These are phyloP conservation scores for zebrafish (Danio rerio) DNA, from an alignment of 2,113 vertebrate genomes.

Conservation along the genomic window DNA sequence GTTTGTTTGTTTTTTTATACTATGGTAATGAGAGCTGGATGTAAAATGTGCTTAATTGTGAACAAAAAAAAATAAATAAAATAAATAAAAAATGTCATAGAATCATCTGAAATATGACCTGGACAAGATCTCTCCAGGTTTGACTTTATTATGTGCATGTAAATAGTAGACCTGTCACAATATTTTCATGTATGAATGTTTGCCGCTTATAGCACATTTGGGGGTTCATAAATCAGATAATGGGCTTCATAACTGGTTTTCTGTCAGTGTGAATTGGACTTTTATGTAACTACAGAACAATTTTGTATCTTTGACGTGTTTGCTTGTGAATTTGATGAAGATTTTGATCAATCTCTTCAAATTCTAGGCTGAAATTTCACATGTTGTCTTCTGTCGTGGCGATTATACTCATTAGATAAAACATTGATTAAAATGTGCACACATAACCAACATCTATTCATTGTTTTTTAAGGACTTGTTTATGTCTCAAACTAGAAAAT, in stretches of 20 bases:
- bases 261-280: not conserved
- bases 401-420: not conserved
- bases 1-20: not conserved
- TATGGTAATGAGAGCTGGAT: not conserved
- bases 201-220: not conserved
- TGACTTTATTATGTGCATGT: constrained; percentile 1
- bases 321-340: not conserved
- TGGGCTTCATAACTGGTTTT: not conserved
- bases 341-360: not conserved
- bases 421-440: not conserved
- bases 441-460: not conserved
- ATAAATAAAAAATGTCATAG: not conserved
- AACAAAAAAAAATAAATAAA: too few species aligned
- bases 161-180: constrained; percentile 13
- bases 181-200: constrained; percentile 1
- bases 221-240: not conserved
- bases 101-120: not conserved
- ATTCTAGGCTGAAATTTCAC: not conserved
- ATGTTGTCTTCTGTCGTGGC: not conserved
- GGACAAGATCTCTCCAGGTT: not conserved
- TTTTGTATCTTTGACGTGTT: not conserved
- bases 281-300: not conserved
- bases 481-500: not conserved
- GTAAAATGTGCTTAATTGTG: not conserved
- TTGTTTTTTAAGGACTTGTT: not conserved